Conservation (phyloP, 2,113 vertebrate species). For the Corydoras sp. region DNA sequence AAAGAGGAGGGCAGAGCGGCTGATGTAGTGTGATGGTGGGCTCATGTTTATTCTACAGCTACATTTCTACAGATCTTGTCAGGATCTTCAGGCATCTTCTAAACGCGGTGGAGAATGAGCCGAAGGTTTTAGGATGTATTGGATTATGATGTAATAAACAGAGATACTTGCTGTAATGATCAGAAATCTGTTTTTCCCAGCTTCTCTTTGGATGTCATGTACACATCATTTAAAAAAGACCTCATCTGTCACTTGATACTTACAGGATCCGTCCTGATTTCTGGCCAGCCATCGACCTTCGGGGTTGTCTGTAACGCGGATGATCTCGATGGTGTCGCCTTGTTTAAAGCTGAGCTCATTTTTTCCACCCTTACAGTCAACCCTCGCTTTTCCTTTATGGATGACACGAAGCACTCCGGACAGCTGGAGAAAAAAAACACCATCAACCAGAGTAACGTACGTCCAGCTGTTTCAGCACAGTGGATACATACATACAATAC, state of each 20-base stretch:
- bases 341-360: slow-evolving; percentile 79
- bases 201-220: too few species aligned
- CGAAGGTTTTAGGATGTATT: too few species aligned
- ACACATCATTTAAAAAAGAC: too few species aligned
- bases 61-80: too few species aligned
- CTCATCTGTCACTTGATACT: slow-evolving; percentile 36
- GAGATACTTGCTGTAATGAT: too few species aligned
- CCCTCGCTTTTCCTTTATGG: slow-evolving; percentile 72
- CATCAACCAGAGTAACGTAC: too few species aligned
- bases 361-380: slow-evolving; percentile 75
- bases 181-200: too few species aligned
- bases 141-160: too few species aligned
- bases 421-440: slow-evolving; percentile 61
- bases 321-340: slow-evolving; percentile 81
- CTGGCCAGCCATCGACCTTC: slow-evolving; percentile 90
- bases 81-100: too few species aligned
- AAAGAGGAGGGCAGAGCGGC: neutral
- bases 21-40: neutral
- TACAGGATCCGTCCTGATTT: slow-evolving; percentile 73
- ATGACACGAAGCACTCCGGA: slow-evolving; percentile 71
- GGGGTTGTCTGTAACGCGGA: slow-evolving; percentile 84
- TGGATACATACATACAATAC: neutral
- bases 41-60: too few species aligned
- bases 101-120: too few species aligned
- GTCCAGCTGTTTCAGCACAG: too few species aligned